Evolutionary conservation across 2,113 vertebrate genomes (phyloP).

Genomic region (Bubo blakistoni): DNA sequence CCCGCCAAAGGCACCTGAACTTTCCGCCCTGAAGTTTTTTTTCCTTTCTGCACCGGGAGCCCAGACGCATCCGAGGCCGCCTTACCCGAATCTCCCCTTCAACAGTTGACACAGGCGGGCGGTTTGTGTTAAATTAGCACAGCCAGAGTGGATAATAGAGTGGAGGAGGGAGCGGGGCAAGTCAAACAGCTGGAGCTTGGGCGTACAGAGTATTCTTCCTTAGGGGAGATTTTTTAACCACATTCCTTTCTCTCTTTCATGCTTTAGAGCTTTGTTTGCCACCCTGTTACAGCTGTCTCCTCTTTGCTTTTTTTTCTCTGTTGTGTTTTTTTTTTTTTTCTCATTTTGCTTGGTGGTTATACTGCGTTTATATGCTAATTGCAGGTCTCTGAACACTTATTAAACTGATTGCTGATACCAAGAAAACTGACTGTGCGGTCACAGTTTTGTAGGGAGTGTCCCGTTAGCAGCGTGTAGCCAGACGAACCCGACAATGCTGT

Average conservation of each 20-base stretch:
- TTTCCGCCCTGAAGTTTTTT: constrained; percentile 47
- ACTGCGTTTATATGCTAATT: constrained; percentile 54
- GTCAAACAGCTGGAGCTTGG: constrained; percentile 51
- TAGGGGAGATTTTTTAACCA: constrained; percentile 66
- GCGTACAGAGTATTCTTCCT: constrained; percentile 49
- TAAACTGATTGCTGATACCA: constrained; percentile 63
- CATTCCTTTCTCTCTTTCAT: constrained; percentile 66
- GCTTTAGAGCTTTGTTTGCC: constrained; percentile 63
- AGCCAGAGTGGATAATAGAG: constrained; percentile 54
- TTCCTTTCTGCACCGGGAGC: background rate
- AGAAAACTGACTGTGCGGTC: constrained; percentile 54
- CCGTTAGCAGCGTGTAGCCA: constrained; percentile 57
- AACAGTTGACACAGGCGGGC: constrained; percentile 51
- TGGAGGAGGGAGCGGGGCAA: constrained; percentile 53
- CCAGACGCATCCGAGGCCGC: background rate
- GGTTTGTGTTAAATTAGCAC: constrained; percentile 46
- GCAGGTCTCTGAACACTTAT: constrained; percentile 50
- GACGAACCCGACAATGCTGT: constrained; percentile 50
- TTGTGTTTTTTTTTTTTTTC: background rate
- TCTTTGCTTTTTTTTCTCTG: background rate
- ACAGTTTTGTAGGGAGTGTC: constrained; percentile 61
- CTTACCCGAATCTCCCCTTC: background rate
- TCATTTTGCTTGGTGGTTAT: background rate
- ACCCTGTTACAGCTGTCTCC: constrained; percentile 31
- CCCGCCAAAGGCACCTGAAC: constrained; percentile 28